Evolutionary conservation across 2,888 invertebrate genomes (phyloP).

Genomic region (Nemoura dubitans): DNA sequence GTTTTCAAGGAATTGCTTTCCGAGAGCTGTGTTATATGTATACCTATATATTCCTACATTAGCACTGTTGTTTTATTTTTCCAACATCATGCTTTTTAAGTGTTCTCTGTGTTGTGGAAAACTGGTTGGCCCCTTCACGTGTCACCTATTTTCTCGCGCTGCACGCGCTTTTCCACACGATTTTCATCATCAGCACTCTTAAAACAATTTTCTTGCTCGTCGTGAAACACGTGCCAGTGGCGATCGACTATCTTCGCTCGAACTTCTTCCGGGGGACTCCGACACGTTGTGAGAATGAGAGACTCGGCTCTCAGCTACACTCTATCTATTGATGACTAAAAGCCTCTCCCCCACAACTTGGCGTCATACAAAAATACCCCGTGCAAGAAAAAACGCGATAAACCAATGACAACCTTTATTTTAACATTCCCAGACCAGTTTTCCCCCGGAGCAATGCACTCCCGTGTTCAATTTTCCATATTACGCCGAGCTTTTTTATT

Average conservation of each 20-base stretch:
- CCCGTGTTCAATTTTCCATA: background rate
- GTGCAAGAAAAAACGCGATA: background rate
- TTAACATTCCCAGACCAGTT: background rate
- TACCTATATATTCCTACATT: background rate
- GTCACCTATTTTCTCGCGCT: background rate
- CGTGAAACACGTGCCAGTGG: background rate
- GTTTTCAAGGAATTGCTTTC: background rate
- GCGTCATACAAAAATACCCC: background rate
- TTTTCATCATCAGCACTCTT: slow-evolving; percentile 12
- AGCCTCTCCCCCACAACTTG: background rate
- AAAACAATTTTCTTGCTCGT: background rate
- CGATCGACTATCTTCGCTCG: background rate
- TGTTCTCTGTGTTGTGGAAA: background rate
- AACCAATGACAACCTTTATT: background rate
- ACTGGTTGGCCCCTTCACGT: background rate
- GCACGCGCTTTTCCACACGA: background rate
- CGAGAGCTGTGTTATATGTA: background rate
- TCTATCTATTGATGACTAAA: background rate
- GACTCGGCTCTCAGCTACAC: background rate
- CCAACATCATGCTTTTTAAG: slow-evolving; percentile 12
- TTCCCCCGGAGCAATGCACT: background rate
- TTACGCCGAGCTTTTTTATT: background rate
- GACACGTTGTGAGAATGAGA: background rate
- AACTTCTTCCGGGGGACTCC: background rate
- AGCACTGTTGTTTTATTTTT: background rate